These are phyloP conservation scores for Zootoca vivipara DNA, from an alignment of 2,113 vertebrate species.

Conservation along the genomic window DNA sequence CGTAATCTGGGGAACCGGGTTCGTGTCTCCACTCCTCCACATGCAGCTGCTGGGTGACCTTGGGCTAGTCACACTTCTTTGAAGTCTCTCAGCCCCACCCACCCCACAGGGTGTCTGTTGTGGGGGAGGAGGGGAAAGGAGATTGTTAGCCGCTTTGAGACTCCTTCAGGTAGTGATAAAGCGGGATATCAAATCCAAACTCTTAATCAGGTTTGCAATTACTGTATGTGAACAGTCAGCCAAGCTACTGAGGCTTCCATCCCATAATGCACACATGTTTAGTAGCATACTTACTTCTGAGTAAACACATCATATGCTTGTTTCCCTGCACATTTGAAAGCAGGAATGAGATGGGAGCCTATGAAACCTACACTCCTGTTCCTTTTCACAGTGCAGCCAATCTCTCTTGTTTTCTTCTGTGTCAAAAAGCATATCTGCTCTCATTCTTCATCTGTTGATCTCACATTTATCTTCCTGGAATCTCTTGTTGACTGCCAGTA, in stretches of 20 bases:
- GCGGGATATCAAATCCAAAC: no score
- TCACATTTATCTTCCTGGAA: background rate
- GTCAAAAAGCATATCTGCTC: background rate
- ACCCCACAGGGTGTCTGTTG: no score
- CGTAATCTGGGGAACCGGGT: no score
- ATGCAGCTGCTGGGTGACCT: no score
- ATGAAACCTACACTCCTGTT: accelerated
- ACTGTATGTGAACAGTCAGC: background rate
- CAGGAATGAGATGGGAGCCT: background rate
- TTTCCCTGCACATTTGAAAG: background rate
- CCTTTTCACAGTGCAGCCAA: background rate
- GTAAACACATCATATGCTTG: background rate
- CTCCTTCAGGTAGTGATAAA: no score
- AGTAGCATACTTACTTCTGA: background rate
- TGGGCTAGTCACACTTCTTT: no score
- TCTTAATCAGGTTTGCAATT: background rate
- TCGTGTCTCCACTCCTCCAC: no score
- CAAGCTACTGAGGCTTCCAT: background rate
- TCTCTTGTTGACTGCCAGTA: background rate
- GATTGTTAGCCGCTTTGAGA: no score
- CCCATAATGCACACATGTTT: background rate
- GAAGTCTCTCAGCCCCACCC: no score
- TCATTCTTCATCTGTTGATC: accelerated
- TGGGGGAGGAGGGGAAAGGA: no score
- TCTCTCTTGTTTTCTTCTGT: background rate